Conservation (phyloP, 2,888 invertebrate genomes). For the Ormyrus nitidulus region DNA sequence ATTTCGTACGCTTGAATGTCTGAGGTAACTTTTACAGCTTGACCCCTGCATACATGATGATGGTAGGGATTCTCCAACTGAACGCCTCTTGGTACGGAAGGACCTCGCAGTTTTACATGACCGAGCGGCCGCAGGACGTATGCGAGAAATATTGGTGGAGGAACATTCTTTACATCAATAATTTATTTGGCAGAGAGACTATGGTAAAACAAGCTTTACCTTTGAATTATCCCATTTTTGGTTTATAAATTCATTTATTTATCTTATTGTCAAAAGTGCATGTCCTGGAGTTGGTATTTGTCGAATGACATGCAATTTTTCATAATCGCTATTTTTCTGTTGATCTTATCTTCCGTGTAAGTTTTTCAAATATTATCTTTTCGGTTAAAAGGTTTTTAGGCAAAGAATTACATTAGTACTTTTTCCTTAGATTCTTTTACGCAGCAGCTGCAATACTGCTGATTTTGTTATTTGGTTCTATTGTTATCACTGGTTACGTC, state of each 20-base stretch:
- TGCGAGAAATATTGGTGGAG: constrained; percentile 78
- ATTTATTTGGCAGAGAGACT: constrained; percentile 73
- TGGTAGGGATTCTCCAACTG: constrained; percentile 73
- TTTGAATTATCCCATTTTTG: no score
- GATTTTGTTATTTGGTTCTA: constrained; percentile 68
- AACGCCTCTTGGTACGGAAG: constrained; percentile 72
- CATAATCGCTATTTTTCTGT: constrained; percentile 69
- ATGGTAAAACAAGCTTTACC: constrained; percentile 66
- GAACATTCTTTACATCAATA: constrained; percentile 77
- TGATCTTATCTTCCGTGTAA: constrained; percentile 75
- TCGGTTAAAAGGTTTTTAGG: no score
- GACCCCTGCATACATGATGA: constrained; percentile 75
- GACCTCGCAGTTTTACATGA: constrained; percentile 71
- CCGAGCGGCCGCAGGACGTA: constrained; percentile 72
- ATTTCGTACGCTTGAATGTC: neutral
- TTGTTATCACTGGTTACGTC: constrained; percentile 69
- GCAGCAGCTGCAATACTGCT: constrained; percentile 66
- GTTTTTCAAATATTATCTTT: constrained; percentile 57
- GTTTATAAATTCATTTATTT: neutral
- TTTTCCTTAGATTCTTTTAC: constrained; percentile 63
- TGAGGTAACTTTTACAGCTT: constrained; percentile 66
- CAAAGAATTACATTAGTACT: no score
- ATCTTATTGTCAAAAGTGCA: constrained; percentile 68
- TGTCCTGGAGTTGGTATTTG: constrained; percentile 77
- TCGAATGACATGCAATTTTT: constrained; percentile 77